Conservation (phyloP, 2,113 vertebrate species). For the Copsychus sechellarum region DNA sequence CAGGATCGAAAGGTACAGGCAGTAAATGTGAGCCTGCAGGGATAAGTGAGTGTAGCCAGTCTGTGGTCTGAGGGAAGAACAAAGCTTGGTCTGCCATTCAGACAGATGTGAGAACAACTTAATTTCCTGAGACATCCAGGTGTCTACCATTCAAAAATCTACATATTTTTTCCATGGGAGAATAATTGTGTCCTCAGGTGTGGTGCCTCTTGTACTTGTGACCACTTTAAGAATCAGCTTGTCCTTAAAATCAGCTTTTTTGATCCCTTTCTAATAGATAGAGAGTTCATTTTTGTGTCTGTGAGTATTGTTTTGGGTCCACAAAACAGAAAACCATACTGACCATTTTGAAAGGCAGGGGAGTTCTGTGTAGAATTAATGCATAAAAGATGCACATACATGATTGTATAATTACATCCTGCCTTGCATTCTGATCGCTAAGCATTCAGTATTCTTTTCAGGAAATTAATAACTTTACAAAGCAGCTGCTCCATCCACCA, state of each 20-base stretch:
- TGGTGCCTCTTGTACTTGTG: not conserved
- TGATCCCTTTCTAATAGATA: not conserved
- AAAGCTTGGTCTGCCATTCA: not conserved
- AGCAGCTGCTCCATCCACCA: conserved; percentile 64
- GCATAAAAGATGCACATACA: not conserved
- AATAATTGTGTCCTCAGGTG: not conserved
- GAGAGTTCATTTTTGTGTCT: not conserved
- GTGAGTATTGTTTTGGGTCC: not conserved
- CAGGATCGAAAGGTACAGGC: rapidly evolving
- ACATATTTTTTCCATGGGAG: not conserved
- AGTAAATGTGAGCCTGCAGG: not conserved
- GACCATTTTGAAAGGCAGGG: not conserved
- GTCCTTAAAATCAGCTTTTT: not conserved
- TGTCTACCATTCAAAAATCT: not conserved
- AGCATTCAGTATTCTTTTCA: conserved; percentile 49
- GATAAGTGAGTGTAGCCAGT: not conserved
- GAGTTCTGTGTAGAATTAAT: conserved; percentile 3
- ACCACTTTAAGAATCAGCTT: not conserved
- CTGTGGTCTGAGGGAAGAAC: not conserved
- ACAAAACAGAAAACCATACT: not conserved
- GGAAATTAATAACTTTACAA: conserved; percentile 74
- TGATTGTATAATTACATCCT: conserved; percentile 24
- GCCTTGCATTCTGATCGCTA: conserved; percentile 9
- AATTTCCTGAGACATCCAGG: not conserved
- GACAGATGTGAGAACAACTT: not conserved